Evolutionary conservation across 2,888 invertebrate genomes (phyloP).

Genomic region (Bombylius major): DNA sequence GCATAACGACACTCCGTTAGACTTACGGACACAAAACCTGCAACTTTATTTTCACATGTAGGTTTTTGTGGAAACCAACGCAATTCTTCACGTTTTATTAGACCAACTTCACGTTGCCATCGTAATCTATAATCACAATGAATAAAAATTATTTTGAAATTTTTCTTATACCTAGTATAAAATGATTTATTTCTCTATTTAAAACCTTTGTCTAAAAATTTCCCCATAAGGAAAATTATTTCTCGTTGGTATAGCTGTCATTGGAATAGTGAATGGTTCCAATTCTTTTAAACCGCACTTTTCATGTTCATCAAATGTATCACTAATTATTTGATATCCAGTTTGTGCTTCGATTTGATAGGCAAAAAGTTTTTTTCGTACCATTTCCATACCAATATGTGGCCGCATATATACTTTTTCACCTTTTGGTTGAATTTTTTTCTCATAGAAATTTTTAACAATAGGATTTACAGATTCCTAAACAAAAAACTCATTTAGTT

Average conservation of each 20-base stretch:
- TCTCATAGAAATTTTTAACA: slow-evolving; percentile 40
- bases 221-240: slow-evolving; percentile 47
- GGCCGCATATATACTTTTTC: slow-evolving; percentile 42
- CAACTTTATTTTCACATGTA: slow-evolving; percentile 38
- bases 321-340: slow-evolving; percentile 47
- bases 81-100: slow-evolving; percentile 40
- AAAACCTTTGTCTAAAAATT: slow-evolving; percentile 38
- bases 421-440: slow-evolving; percentile 44
- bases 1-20: slow-evolving; percentile 42
- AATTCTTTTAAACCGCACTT: slow-evolving; percentile 49
- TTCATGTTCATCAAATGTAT: slow-evolving; percentile 47
- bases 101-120: slow-evolving; percentile 47
- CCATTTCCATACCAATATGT: slow-evolving; percentile 41
- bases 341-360: slow-evolving; percentile 48
- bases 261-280: slow-evolving; percentile 45
- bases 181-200: background rate
- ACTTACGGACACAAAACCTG: slow-evolving; percentile 44
- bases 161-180: background rate
- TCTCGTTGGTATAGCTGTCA: slow-evolving; percentile 42
- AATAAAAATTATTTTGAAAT: slow-evolving; percentile 4
- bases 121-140: slow-evolving; percentile 36
- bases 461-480: slow-evolving; percentile 44
- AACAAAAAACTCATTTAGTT: background rate
- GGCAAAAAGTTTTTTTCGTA: slow-evolving; percentile 44
- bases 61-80: slow-evolving; percentile 44